These are phyloP conservation scores for Willisornis vidua DNA, from an alignment of 2,113 vertebrate species.

Conservation along the genomic window DNA sequence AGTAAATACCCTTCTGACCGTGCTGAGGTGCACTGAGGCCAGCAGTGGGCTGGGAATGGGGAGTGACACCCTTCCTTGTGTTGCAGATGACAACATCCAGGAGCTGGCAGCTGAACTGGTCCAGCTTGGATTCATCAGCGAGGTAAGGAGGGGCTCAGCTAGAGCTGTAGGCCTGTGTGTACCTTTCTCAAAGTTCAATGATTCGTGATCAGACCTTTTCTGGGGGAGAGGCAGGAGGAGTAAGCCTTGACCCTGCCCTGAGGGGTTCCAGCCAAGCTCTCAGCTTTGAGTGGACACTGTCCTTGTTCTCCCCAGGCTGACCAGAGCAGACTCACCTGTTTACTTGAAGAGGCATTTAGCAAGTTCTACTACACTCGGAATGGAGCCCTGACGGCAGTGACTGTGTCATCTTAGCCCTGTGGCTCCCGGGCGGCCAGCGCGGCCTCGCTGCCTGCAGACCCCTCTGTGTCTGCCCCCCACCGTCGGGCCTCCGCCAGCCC, in stretches of 20 bases:
- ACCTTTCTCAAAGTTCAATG: fast-evolving
- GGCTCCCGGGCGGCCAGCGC: not conserved
- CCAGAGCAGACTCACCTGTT: slow-evolving; percentile 88
- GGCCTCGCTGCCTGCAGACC: slow-evolving; percentile 18
- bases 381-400: slow-evolving; percentile 90
- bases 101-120: slow-evolving; percentile 94
- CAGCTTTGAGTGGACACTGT: not conserved
- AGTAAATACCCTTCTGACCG: slow-evolving; percentile 73
- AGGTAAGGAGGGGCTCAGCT: slow-evolving; percentile 76
- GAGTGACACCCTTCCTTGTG: not conserved
- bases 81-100: slow-evolving; percentile 92
- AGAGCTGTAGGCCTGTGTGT: not conserved
- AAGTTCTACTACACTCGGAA: slow-evolving; percentile 94
- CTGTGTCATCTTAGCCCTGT: slow-evolving; percentile 88
- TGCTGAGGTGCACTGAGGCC: fast-evolving
- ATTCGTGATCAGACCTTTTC: not conserved
- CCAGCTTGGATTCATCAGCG: slow-evolving; percentile 96
- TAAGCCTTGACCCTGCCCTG: not conserved
- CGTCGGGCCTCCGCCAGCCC: not conserved
- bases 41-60: fast-evolving
- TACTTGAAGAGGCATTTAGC: slow-evolving; percentile 96
- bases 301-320: slow-evolving; percentile 80
- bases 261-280: not conserved
- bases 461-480: slow-evolving; percentile 6
- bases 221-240: not conserved